Evolutionary conservation across 2,797 vertebrate species (phyloP).

Genomic region (Halcyon smyrnensis): DNA sequence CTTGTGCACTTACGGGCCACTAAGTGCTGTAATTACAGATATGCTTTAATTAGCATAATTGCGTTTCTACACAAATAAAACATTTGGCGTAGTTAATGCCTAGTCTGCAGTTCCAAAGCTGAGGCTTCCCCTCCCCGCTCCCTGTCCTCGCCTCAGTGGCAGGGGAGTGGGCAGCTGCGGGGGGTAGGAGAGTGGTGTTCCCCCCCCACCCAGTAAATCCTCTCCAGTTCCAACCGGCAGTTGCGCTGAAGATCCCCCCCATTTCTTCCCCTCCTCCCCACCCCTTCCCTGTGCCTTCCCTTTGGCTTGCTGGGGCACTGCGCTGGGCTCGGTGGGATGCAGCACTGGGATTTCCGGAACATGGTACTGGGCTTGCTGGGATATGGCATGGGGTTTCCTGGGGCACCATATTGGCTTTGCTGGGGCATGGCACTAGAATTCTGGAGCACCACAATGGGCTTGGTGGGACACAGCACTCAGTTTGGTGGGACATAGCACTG

Average conservation of each 20-base stretch:
- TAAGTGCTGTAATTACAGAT: constrained; percentile 62
- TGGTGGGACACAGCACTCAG: too few relatives aligned
- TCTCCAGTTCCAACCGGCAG: background rate
- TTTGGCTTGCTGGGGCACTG: background rate
- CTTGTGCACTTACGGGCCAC: constrained; percentile 16
- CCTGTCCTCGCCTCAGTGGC: background rate
- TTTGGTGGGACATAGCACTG: too few relatives aligned
- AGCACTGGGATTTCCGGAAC: background rate
- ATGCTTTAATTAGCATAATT: constrained; percentile 71
- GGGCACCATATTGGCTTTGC: background rate
- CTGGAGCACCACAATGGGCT: too few relatives aligned
- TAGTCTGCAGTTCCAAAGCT: background rate
- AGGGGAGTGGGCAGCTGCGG: background rate
- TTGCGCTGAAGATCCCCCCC: background rate
- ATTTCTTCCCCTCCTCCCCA: too few relatives aligned
- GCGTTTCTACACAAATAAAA: constrained; percentile 55
- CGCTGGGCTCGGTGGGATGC: background rate
- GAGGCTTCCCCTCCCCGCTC: background rate
- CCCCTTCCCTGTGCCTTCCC: background rate
- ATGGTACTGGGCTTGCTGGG: background rate
- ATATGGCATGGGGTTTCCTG: background rate
- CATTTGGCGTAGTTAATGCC: constrained; percentile 29
- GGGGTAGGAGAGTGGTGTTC: background rate
- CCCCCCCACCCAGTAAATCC: background rate
- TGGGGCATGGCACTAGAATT: background rate